Evolutionary conservation across 1,140 invertebrate genomes (phyloP), one percentile per base, ranked within the genome.

Genomic region (Ditylenchus dipsaci): DNA sequence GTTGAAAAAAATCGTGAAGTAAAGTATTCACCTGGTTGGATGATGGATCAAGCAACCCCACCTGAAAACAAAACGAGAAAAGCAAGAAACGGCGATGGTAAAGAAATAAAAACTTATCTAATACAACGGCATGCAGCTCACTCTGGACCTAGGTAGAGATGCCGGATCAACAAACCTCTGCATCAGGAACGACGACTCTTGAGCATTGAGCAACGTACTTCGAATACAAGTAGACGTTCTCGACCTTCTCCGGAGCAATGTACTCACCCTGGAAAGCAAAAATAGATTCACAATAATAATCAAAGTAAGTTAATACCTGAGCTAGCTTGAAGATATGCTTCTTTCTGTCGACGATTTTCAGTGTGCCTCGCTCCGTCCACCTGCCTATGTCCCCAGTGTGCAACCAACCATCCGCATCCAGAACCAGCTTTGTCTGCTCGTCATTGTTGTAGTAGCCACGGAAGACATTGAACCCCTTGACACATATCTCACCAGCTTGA

Each of bases 141-240:
- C n/a, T n/a, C n/a, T n/a, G n/a, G n/a, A n/a, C n/a, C n/a, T n/a
- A n/a, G n/a, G n/a, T n/a, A n/a, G n/a, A n/a, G n/a, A n/a, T n/a
- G n/a, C n/a, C n/a, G n/a, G n/a, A n/a, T n/a, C n/a, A n/a, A n/a
- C 21, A 15, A 47, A 91, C 89, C 76, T 95, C 93, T 27, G 92
- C 90, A 82, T 97, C 92, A 57, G 95, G 95, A 65, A 97, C 91
- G 64, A 96, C 90, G 65, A 97, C 88, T 38, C 90, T 94, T 74
- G 84, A 87, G 29, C 85, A 76, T 60, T 84, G 84, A 45, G 84
- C 79, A 13, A 88, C 80, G 13, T 84, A 78, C 13, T 83, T 74
- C 11, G 80, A 83, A 23, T 84, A 77, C 9, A 81, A 73, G 75
- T 87, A 87, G 58, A 86, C 81, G 65, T 84, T 85, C 77, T 88